A percentile compares a stretch with the other conserved stretches of the same genome.
phyloP scores from a whole-genome alignment of 1,140 invertebrate genomes.

The Diorhabda sublineata region DNA sequence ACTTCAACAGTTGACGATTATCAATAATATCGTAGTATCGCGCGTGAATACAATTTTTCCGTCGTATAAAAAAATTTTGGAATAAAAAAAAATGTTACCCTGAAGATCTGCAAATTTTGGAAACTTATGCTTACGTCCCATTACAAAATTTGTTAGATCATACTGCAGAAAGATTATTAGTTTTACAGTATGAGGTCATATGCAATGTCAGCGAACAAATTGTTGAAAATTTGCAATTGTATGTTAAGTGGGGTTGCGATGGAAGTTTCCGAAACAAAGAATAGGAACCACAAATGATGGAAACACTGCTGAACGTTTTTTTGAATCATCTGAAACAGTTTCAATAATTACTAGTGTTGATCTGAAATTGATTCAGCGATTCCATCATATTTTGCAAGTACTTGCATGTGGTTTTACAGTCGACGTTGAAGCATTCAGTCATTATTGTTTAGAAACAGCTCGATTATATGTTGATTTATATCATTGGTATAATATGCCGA shows the following conservation, averaged over 20 bases:
- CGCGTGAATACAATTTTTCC: no score
- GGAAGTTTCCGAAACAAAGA: background rate
- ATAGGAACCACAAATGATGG: background rate
- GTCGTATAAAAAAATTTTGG: no score
- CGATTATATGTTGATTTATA: no score
- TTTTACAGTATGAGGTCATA: background rate
- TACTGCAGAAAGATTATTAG: background rate
- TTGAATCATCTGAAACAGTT: background rate
- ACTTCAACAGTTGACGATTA: no score
- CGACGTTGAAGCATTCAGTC: no score
- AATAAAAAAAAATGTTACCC: no score
- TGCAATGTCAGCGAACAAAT: background rate
- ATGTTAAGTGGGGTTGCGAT: background rate
- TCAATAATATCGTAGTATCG: no score
- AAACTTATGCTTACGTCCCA: background rate
- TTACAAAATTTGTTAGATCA: background rate
- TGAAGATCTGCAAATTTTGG: no score
- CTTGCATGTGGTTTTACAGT: no score
- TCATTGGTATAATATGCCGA: no score
- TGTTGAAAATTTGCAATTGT: background rate
- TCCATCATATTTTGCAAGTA: background rate
- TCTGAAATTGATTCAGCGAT: background rate
- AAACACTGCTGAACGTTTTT: background rate
- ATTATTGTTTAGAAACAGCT: no score
- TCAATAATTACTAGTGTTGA: slow-evolving; percentile 9